phyloP scores from a whole-genome alignment of 2,797 vertebrate species.

The Megalops cyprinoides region DNA sequence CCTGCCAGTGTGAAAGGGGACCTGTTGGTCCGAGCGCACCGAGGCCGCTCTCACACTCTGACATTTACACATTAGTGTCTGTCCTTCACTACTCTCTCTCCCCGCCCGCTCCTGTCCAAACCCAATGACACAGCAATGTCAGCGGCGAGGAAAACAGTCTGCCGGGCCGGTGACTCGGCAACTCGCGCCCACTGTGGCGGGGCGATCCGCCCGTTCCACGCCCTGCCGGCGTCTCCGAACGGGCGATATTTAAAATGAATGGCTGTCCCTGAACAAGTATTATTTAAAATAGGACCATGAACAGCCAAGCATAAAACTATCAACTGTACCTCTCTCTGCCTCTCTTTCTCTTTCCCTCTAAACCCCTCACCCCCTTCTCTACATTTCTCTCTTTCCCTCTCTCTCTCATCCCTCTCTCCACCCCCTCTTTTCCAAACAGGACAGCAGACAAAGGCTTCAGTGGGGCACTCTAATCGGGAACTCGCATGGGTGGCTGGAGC shows the following conservation, averaged over 20 bases:
- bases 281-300: slow-evolving; percentile 59
- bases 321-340: no score
- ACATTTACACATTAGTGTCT: slow-evolving; percentile 46
- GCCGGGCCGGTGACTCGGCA: background rate
- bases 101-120: background rate
- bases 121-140: slow-evolving; percentile 18
- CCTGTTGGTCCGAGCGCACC: slow-evolving; percentile 60
- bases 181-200: background rate
- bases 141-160: background rate
- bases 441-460: slow-evolving; percentile 78
- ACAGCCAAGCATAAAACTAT: slow-evolving; percentile 30
- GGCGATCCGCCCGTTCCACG: background rate
- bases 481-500: slow-evolving; percentile 78
- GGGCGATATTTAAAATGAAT: slow-evolving; percentile 53
- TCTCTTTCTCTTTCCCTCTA: background rate
- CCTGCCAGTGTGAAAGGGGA: slow-evolving; percentile 66
- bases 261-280: slow-evolving; percentile 14
- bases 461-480: slow-evolving; percentile 82
- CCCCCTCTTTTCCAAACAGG: slow-evolving; percentile 73
- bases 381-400: slow-evolving; percentile 46
- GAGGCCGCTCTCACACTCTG: slow-evolving; percentile 57
- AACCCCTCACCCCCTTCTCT: slow-evolving; percentile 38
- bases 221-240: background rate
- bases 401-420: slow-evolving; percentile 68
- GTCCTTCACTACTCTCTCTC: slow-evolving; percentile 31